Conservation (phyloP, 2,888 invertebrate species). For the Periphyllus acericola region DNA sequence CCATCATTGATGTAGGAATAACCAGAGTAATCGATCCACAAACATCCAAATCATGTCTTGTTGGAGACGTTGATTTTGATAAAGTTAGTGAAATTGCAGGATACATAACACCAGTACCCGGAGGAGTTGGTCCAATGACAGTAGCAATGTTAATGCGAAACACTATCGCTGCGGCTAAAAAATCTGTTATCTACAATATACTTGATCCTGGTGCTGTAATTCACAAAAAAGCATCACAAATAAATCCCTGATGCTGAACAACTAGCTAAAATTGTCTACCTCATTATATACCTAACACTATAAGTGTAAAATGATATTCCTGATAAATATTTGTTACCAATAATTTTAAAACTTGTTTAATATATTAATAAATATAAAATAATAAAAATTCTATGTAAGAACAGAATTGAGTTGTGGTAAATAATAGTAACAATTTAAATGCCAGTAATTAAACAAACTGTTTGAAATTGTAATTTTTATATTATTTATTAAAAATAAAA, state of each 20-base stretch:
- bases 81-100: conserved; percentile 86
- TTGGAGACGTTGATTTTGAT: conserved; percentile 91
- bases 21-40: conserved; percentile 75
- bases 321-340: background rate
- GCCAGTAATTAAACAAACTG: background rate
- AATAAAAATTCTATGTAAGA: background rate
- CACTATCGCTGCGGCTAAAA: conserved; percentile 80
- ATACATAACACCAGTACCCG: conserved; percentile 88
- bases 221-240: conserved; percentile 63
- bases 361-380: background rate
- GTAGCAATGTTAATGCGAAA: conserved; percentile 94
- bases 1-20: conserved; percentile 90
- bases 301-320: background rate
- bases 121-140: conserved; percentile 94
- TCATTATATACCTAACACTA: background rate
- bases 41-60: conserved; percentile 77
- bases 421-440: background rate
- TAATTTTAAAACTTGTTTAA: background rate
- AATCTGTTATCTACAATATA: conserved; percentile 63
- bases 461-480: no score
- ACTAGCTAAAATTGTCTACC: background rate
- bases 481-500: no score
- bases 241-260: conserved; percentile 57
- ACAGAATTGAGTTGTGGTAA: background rate
- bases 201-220: conserved; percentile 62